Evolutionary conservation across 2,797 vertebrate species (phyloP), one percentile per base, ranked within the genome.

Genomic region (Gymnoscopelus microlampas): DNA sequence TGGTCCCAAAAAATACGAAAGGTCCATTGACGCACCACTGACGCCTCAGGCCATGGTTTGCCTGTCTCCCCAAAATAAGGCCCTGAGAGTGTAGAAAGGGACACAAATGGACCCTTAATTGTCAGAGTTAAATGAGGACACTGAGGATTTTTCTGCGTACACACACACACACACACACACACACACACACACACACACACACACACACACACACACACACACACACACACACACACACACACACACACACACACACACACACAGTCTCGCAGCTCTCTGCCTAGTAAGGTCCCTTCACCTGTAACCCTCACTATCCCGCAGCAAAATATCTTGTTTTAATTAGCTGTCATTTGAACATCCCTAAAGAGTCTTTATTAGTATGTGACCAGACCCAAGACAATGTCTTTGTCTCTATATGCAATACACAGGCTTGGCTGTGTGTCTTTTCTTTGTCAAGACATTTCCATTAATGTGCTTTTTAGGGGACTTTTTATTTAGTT

Each of bases 331-430:
- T 67, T 67, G 29, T 82, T 65, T 84, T 86, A 84, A 77, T 85
- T 85, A 63, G 72, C 85, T 83, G 75, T 80, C 78, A 71, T 81
- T 69, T 58, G 26, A 62, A 62, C 68, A 75, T 71, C 60, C 69
- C 60, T 71, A 66, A 72, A 50, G 68, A 80, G 59, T 71, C 53
- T 24, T 50, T 51, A 58, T 86, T 86, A 86, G 66, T 86, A 86
- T 67, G 76, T 80, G 67, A 53, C 68, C 71, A 63, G 70, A 66
- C 67, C 68, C 76, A 59, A 69, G 64, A 60, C 60, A 63, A 73
- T 77, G 58, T 62, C 68, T 79, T 69, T 67, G 50, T 81, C 64
- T 50, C 53, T 54, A 15, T 29, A 23, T 19, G 19, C 7, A 53
- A 53, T 65, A 24, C 6, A 8, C 6, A 8, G 49, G 59, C 10